These are phyloP conservation scores for Odontomyia ornata DNA, from an alignment of 2,888 invertebrate genomes.

Conservation along the genomic window DNA sequence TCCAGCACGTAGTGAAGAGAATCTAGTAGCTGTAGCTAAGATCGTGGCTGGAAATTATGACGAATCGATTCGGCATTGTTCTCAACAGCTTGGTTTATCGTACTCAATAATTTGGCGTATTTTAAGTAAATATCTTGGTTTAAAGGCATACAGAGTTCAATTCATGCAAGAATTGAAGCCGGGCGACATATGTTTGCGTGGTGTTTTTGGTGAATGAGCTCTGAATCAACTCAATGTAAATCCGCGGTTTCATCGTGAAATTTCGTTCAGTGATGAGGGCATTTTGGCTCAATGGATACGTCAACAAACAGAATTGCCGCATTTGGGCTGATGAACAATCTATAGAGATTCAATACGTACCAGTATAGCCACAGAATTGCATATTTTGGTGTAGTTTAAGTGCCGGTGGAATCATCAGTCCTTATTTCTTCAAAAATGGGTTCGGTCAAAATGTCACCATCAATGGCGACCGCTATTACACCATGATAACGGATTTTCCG, in stretches of 20 bases:
- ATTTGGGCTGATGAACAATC: neutral
- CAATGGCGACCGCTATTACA: neutral
- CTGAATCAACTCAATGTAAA: too few relatives aligned
- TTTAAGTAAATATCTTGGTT: neutral
- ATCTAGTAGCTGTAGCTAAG: conserved; percentile 10
- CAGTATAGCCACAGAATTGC: neutral
- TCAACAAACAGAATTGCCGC: too few relatives aligned
- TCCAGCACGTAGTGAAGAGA: neutral
- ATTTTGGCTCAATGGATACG: too few relatives aligned
- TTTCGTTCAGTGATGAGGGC: neutral
- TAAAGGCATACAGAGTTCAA: conserved; percentile 27
- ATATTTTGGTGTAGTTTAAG: neutral
- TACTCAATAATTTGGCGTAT: conserved; percentile 28
- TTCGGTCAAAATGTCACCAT: too few relatives aligned
- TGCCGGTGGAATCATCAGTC: neutral
- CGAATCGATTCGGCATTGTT: conserved; percentile 50
- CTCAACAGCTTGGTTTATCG: conserved; percentile 49
- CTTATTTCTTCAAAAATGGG: too few relatives aligned
- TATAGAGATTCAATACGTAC: too few relatives aligned
- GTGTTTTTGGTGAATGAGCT: too few relatives aligned
- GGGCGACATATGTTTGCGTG: too few relatives aligned
- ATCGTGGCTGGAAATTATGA: conserved; percentile 41
- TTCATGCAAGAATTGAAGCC: conserved; percentile 10
- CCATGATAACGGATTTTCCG: conserved; percentile 4
- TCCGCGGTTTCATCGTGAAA: too few relatives aligned